phyloP scores from a whole-genome alignment of 2,113 vertebrate genomes.

The Fukomys damarensis region DNA sequence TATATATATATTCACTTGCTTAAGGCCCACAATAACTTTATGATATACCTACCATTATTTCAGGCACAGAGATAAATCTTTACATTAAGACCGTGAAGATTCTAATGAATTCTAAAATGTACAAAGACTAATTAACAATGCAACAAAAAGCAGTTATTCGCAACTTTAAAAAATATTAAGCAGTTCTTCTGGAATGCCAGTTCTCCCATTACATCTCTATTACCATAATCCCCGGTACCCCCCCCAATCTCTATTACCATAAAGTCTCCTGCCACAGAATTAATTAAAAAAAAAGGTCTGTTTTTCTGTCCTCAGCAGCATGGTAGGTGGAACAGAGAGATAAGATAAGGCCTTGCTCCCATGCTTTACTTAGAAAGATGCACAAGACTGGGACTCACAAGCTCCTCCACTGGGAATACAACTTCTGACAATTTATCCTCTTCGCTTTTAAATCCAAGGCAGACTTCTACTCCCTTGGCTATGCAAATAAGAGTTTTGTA shows the following conservation, averaged over 20 bases:
- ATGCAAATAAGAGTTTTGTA: neutral
- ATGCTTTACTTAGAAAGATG: conserved; percentile 3
- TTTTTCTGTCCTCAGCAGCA: neutral
- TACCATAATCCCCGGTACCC: no score
- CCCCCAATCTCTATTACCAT: neutral
- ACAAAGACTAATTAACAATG: neutral
- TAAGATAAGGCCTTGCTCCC: neutral
- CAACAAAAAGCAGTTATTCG: neutral
- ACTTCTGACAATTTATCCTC: neutral
- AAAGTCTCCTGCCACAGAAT: neutral
- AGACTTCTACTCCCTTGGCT: neutral
- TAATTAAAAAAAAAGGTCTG: neutral
- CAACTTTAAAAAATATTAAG: neutral
- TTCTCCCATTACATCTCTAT: neutral
- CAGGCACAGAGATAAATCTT: conserved; percentile 28
- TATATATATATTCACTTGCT: neutral
- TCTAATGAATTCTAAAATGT: conserved; percentile 30
- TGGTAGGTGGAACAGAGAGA: neutral
- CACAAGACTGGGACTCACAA: neutral
- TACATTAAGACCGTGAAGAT: neutral
- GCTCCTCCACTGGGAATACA: neutral
- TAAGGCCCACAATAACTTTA: neutral
- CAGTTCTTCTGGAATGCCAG: neutral
- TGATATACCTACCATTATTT: neutral
- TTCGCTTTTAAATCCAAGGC: neutral